Conservation (phyloP, 2,888 invertebrate genomes). For the Amphipyra berbera region DNA sequence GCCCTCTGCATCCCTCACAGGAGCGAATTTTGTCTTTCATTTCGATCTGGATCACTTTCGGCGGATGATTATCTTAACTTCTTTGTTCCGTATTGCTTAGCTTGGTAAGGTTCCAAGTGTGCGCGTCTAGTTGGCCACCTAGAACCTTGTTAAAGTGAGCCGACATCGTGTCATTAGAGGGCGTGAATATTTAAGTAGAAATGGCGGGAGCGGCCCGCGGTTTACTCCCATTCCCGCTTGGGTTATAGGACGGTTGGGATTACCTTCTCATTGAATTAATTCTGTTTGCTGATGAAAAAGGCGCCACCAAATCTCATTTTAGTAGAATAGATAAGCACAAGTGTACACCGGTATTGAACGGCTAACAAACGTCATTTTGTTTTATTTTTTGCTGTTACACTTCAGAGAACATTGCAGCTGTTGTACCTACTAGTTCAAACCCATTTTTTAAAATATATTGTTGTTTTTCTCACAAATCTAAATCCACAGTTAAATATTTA, state of each 20-base stretch:
- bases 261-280: slow-evolving; percentile 84
- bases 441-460: no score
- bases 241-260: slow-evolving; percentile 80
- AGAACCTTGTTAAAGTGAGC: slow-evolving; percentile 77
- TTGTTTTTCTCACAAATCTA: no score
- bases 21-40: slow-evolving; percentile 29
- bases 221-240: slow-evolving; percentile 74
- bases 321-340: slow-evolving; percentile 62
- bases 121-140: slow-evolving; percentile 63
- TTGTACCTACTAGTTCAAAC: no score
- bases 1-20: slow-evolving; percentile 30
- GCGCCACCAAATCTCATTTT: slow-evolving; percentile 67
- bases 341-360: slow-evolving; percentile 35
- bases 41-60: slow-evolving; percentile 50
- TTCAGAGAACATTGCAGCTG: no score
- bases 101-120: slow-evolving; percentile 60
- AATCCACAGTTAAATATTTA: no score
- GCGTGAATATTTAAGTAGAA: slow-evolving; percentile 86
- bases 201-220: slow-evolving; percentile 78
- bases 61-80: slow-evolving; percentile 54
- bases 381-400: no score
- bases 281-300: slow-evolving; percentile 79
- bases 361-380: slow-evolving; percentile 5
- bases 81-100: slow-evolving; percentile 50
- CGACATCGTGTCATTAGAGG: slow-evolving; percentile 85